Evolutionary conservation across 2,888 invertebrate genomes (phyloP), one percentile per base, ranked within the genome.

Genomic region (Nematopogon swammerdamellus): DNA sequence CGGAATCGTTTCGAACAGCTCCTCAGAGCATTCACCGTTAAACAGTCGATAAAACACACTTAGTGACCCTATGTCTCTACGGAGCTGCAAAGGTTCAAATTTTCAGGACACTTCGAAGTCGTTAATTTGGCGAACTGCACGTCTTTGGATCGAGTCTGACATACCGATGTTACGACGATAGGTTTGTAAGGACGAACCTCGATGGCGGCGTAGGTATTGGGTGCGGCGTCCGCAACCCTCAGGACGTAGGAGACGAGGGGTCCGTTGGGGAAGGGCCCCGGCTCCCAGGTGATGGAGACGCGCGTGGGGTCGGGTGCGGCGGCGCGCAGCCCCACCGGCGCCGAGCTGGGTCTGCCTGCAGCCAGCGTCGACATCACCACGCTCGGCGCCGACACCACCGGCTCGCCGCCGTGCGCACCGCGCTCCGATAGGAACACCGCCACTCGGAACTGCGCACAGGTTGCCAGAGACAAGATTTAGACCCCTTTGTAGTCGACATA

Each of bases 221-320:
- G 76, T 46, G 80, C 72, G 1, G 73, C 70, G 56, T 84, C 82
- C 18, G 82, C 82, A 45, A 94, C 83, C 60, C 86, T 82, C 55
- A 95, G 76, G 56, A 89, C 88, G 74, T 94, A 96, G 56, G 93
- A 91, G 53, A 92, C 85, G 59, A 96, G 82, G 43, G 92, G 93
- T 55, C 93, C 95, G 69, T 94, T 94, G 48, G 90, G 89, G 64
- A 91, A 93, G 49, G 85, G 84, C 16, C 95, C 95, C 16, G 92
- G 88, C 66, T 87, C 87, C 95, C 95, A 96, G 59, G 89, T 90
- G 52, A 96, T 85, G 55, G 92, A 91, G 53, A 95, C 87, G 58
- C 93, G 85, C 58, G 87, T 86, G 48, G 90, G 84, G 69, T 95
- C 93, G 50, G 93, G 85, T 3, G 93, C 85, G 50, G 89, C 85